These are phyloP conservation scores for Zaprionus davidi DNA, from an alignment of 1,140 invertebrate genomes.

Conservation along the genomic window DNA sequence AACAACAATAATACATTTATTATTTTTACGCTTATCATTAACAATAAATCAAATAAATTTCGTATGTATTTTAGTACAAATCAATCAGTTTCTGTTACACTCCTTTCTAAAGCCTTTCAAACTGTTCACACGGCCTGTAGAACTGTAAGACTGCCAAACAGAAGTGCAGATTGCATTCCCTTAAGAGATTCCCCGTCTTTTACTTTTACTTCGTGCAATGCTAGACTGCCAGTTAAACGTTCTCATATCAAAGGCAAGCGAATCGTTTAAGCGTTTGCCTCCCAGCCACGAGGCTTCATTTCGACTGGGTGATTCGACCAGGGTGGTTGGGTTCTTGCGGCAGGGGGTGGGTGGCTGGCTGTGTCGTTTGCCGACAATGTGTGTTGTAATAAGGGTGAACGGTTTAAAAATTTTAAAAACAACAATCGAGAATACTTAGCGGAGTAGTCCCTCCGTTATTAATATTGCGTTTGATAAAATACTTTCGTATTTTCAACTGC, in stretches of 20 bases:
- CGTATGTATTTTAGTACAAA: conserved; percentile 65
- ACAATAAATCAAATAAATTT: conserved; percentile 64
- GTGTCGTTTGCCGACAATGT: conserved; percentile 5
- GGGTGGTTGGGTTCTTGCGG: neutral
- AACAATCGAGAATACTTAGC: neutral
- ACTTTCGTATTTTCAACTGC: too few relatives aligned
- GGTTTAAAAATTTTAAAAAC: conserved; percentile 23
- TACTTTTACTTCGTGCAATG: conserved; percentile 12
- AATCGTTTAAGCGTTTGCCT: conserved; percentile 45
- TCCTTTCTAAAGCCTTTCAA: neutral
- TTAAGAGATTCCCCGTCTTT: conserved; percentile 22
- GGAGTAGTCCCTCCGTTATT: too few relatives aligned
- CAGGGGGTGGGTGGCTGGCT: neutral
- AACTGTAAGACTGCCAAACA: conserved; percentile 20
- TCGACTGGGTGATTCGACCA: conserved; percentile 19
- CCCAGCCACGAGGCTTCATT: conserved; percentile 26
- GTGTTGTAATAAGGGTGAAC: conserved; percentile 8
- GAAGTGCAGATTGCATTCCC: conserved; percentile 3
- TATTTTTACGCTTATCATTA: conserved; percentile 75
- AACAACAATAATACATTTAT: conserved; percentile 44
- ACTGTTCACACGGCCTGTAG: neutral
- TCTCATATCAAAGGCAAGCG: conserved; percentile 48
- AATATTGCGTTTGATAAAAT: too few relatives aligned
- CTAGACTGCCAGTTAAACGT: conserved; percentile 33
- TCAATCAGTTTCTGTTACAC: neutral